Percentiles rank a stretch among this genome's conserved stretches.
Conservation (phyloP, 1,140 invertebrate genomes). For the Nomia melanderi region DNA sequence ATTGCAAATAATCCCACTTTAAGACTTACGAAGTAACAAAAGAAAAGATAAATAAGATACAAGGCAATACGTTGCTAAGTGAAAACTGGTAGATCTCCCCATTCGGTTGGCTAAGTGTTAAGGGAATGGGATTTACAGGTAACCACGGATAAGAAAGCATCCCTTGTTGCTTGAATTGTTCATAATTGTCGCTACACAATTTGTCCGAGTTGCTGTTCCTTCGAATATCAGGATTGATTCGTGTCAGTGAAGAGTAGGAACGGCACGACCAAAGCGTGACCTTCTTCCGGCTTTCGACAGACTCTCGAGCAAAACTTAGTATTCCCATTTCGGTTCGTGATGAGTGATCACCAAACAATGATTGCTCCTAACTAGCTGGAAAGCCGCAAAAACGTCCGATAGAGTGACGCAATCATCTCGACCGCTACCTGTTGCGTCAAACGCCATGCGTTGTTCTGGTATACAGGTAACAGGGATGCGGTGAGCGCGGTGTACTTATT, state of each 20-base stretch:
- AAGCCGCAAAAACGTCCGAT: constrained; percentile 24
- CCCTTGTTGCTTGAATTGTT: too few relatives aligned
- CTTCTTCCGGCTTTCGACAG: not conserved
- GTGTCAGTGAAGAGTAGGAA: not conserved
- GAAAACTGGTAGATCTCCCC: too few relatives aligned
- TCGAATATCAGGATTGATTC: not conserved
- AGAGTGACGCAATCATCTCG: constrained; percentile 13
- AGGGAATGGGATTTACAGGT: too few relatives aligned
- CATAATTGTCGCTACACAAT: too few relatives aligned
- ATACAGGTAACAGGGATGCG: constrained; percentile 66
- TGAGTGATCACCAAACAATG: constrained; percentile 34
- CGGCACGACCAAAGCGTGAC: not conserved
- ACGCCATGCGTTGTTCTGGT: not conserved
- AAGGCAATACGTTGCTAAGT: too few relatives aligned
- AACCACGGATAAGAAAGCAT: too few relatives aligned
- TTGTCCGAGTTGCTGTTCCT: too few relatives aligned
- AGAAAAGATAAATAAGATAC: too few relatives aligned
- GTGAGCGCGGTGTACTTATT: constrained; percentile 83
- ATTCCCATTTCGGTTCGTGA: constrained; percentile 19
- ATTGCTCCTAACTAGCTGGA: constrained; percentile 37
- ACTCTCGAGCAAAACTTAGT: not conserved
- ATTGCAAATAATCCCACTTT: too few relatives aligned
- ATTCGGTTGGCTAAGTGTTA: too few relatives aligned
- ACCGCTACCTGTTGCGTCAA: constrained; percentile 22
- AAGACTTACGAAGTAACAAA: too few relatives aligned